Evolutionary conservation across 1,140 invertebrate species (phyloP).

Genomic region (Chionoecetes opilio): DNA sequence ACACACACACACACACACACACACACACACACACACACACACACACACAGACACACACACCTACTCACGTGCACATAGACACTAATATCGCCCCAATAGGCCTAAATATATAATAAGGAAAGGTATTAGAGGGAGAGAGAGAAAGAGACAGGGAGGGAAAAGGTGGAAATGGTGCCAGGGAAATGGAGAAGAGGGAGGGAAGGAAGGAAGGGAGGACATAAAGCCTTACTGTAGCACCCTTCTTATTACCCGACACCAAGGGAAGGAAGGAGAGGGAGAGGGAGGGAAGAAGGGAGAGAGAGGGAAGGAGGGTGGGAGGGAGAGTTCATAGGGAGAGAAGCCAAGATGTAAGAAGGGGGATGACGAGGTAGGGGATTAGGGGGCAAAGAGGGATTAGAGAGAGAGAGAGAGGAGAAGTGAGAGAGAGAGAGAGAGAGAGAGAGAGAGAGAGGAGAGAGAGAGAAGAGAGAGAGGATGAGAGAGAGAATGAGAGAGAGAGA

Average conservation of each 20-base stretch:
- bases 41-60: background rate
- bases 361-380: slow-evolving; percentile 24
- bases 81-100: slow-evolving; percentile 14
- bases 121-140: background rate
- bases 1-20: too few relatives aligned
- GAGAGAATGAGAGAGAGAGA: slow-evolving; percentile 17
- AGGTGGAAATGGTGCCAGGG: background rate
- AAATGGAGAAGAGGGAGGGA: background rate
- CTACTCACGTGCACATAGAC: background rate
- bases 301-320: background rate
- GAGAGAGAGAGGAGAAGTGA: background rate
- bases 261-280: background rate
- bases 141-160: background rate
- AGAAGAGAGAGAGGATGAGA: background rate
- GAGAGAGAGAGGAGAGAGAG: slow-evolving; percentile 7
- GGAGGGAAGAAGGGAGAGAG: background rate
- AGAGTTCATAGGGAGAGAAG: slow-evolving; percentile 1
- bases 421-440: slow-evolving; percentile 8
- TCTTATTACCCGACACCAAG: background rate
- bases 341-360: background rate
- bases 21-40: background rate
- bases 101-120: slow-evolving; percentile 31
- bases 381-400: slow-evolving; percentile 17
- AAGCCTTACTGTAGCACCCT: slow-evolving; percentile 6
- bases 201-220: background rate